Evolutionary conservation across 2,113 vertebrate genomes (phyloP).

Genomic region (Pampusana beccarii): DNA sequence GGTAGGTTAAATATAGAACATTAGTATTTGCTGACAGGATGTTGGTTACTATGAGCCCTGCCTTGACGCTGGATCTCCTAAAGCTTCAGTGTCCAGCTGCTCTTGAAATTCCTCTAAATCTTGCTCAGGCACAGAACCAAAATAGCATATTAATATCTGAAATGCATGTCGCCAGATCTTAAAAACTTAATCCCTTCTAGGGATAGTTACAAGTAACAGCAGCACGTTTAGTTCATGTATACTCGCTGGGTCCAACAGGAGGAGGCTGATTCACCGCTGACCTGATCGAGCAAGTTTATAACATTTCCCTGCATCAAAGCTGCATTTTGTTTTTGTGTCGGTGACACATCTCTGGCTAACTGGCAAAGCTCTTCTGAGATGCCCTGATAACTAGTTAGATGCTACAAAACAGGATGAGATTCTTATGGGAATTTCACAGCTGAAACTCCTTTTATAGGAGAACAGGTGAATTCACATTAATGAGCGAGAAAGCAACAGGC

Average conservation of each 20-base stretch:
- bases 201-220: neutral
- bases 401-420: neutral
- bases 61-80: neutral
- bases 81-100: neutral
- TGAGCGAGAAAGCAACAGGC: neutral
- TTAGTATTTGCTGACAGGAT: slow-evolving; percentile 11
- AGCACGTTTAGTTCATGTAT: neutral
- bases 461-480: neutral
- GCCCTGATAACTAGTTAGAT: neutral
- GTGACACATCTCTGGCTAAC: neutral
- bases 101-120: slow-evolving; percentile 30
- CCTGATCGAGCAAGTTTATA: neutral
- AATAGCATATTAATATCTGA: neutral
- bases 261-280: neutral
- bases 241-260: neutral
- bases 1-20: slow-evolving; percentile 26
- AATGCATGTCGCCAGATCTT: neutral
- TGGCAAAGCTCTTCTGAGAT: neutral
- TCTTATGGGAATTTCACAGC: neutral
- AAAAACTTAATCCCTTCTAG: slow-evolving; percentile 17
- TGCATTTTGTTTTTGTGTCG: neutral
- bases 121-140: slow-evolving; percentile 8
- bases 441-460: neutral
- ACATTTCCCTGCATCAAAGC: neutral
- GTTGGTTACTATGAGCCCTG: neutral